Evolutionary conservation across 2,797 vertebrate genomes (phyloP).

Genomic region (Hemibagrus guttatus): DNA sequence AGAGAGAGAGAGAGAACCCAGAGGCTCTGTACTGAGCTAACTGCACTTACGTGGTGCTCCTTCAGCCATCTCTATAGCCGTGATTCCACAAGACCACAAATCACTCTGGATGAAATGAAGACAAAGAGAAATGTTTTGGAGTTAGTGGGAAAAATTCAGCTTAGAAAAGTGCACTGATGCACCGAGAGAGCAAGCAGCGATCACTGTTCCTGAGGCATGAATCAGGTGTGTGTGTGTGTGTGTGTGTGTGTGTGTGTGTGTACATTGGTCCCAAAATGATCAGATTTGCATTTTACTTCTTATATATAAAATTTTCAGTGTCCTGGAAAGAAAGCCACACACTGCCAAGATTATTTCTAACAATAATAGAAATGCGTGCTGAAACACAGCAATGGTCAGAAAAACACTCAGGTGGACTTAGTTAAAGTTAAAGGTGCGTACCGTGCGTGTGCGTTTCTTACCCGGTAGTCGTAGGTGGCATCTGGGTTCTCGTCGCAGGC

Average conservation of each 20-base stretch:
- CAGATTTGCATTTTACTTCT: background rate
- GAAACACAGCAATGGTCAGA: background rate
- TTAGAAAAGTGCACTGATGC: background rate
- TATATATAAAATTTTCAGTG: background rate
- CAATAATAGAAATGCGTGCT: background rate
- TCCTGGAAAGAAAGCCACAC: background rate
- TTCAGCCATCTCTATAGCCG: conserved; percentile 98
- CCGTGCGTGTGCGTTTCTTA: conserved; percentile 64
- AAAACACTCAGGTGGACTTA: too few species aligned
- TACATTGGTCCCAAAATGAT: background rate
- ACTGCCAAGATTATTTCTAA: background rate
- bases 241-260: background rate
- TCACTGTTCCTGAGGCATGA: background rate
- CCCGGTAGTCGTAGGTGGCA: conserved; percentile 97
- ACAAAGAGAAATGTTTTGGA: conserved; percentile 47
- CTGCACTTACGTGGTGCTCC: conserved; percentile 94
- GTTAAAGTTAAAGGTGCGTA: too few species aligned
- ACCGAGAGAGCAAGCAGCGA: background rate
- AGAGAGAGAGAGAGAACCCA: background rate
- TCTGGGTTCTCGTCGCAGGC: conserved; percentile 98
- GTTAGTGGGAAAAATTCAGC: background rate
- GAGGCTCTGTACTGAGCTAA: background rate
- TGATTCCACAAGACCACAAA: conserved; percentile 97
- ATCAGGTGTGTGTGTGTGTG: background rate
- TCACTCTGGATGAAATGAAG: conserved; percentile 82